Evolutionary conservation across 2,888 invertebrate species (phyloP), one percentile per base, ranked within the genome.

Genomic region (Phaedon cochleariae): DNA sequence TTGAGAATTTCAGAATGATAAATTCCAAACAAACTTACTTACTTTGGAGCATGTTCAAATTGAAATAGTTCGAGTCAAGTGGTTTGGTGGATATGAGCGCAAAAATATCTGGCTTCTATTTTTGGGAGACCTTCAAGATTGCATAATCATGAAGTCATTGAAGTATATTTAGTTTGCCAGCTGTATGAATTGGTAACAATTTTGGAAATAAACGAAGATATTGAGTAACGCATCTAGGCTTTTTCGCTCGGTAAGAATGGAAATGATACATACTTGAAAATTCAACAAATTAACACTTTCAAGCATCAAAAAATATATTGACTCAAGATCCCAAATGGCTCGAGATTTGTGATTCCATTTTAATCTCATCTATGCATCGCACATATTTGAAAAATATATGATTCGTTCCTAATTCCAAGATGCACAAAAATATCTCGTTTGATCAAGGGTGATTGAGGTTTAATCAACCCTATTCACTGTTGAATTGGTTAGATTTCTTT

Each of bases 41-140:
- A 66, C 66, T 59, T 66, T 62, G 66, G 59, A 62, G 59, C 66
- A 66, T 66, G 55, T 66, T 66, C 62, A 46, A 41, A 59, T 62
- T 31, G 62, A 49, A 65, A 66, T 66, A 62, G 48, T 48, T 60
- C 22, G 22, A 64, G 57, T 60, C 57, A 61, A 60, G 65, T 63
- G 61, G 65, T 64, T 57, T 48, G 59, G 58, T 41, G 59, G 51
- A 55, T 55, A 66, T 60, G 66, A 65, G 64, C 65, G 62, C 65
- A 18, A 66, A 70, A 66, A 68, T 62, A 64, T 66, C 68, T 31
- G 37, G 57, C 29, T 10, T 21, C 45, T 68, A 70, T 67, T 65
- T 70, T 65, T 64, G 62, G 65, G 59, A 61, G 70, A 62, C 70
- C 70, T 70, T 70, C 68, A 58, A 52, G 37, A 62, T 60, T 67